Conservation (phyloP, 2,888 invertebrate genomes). For the Arenicola marina region DNA sequence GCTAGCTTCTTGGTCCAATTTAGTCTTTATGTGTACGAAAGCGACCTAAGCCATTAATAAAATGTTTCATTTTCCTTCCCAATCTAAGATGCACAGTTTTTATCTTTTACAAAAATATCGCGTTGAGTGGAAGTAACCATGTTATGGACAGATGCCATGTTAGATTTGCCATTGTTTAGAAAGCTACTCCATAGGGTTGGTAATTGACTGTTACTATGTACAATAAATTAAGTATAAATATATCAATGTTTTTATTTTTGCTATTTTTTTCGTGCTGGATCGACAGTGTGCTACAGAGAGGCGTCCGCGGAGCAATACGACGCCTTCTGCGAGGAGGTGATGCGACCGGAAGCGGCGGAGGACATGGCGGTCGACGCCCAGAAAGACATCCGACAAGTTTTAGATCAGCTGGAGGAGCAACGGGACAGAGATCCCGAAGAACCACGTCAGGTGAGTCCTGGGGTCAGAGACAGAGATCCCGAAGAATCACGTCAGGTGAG, state of each 20-base stretch:
- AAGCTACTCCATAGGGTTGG: too few species aligned
- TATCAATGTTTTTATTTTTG: not conserved
- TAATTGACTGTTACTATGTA: too few species aligned
- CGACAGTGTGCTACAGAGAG: slow-evolving; percentile 1
- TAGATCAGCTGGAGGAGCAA: not conserved
- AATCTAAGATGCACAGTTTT: not conserved
- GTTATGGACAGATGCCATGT: too few species aligned
- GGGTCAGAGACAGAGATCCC: not conserved
- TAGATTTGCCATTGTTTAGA: too few species aligned
- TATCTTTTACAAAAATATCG: not conserved
- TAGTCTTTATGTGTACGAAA: too few species aligned
- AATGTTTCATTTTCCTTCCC: not conserved
- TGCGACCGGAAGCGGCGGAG: not conserved
- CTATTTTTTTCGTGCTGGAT: not conserved
- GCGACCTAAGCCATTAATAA: not conserved
- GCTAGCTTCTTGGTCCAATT: too few species aligned
- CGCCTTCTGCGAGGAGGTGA: not conserved
- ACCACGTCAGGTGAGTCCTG: not conserved
- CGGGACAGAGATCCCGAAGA: not conserved
- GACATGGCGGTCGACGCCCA: not conserved
- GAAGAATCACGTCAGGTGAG: not conserved
- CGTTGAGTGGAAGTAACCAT: too few species aligned
- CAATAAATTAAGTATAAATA: too few species aligned
- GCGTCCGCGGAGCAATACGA: not conserved
- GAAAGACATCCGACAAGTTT: not conserved